Conservation (phyloP, 1,140 invertebrate genomes). For the Pentalonia nigronervosa region DNA sequence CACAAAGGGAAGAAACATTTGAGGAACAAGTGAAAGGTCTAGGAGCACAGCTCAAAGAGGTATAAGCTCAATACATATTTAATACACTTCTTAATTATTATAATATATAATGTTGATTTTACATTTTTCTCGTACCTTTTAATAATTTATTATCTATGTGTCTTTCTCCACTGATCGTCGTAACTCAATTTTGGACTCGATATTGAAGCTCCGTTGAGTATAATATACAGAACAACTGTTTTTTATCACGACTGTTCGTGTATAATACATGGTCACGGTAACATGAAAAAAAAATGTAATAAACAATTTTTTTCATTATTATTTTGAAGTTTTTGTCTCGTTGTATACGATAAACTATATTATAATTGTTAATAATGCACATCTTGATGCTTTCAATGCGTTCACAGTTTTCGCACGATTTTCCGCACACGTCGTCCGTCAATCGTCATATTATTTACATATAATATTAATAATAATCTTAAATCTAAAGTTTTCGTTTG, state of each 20-base stretch:
- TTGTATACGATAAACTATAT: neutral
- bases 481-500: neutral
- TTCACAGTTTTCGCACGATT: neutral
- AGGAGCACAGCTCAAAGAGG: constrained; percentile 92
- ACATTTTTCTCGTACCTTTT: neutral
- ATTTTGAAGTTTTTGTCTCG: neutral
- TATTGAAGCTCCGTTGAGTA: neutral
- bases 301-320: neutral
- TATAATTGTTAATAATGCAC: neutral
- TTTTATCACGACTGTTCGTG: neutral
- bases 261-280: neutral
- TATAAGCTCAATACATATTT: constrained; percentile 63
- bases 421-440: neutral
- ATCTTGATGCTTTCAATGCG: neutral
- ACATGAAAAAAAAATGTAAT: neutral
- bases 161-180: neutral
- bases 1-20: constrained; percentile 95
- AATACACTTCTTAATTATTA: neutral
- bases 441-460: neutral
- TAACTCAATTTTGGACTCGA: neutral
- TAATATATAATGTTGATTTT: neutral
- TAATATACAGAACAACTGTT: neutral
- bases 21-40: constrained; percentile 92
- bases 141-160: neutral
- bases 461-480: neutral